phyloP scores from a whole-genome alignment of 2,113 vertebrate genomes.

The Coreoperca whiteheadi region DNA sequence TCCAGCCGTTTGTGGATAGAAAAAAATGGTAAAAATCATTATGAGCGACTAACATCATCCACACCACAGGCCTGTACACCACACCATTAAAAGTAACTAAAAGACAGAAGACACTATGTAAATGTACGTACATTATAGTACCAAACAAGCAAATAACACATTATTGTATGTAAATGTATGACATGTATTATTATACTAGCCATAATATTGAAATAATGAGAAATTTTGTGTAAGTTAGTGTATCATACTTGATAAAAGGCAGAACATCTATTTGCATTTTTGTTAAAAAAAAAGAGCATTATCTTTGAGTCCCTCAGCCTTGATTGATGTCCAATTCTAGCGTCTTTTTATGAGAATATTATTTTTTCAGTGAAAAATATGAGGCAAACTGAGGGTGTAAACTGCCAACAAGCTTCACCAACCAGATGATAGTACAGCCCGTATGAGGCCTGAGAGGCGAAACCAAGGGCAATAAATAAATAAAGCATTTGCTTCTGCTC shows the following conservation, averaged over 20 bases:
- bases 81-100: no score
- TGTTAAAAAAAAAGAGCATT: background rate
- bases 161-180: background rate
- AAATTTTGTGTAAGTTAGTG: background rate
- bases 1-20: no score
- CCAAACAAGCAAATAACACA: background rate
- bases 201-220: background rate
- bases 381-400: background rate
- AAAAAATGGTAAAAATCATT: no score
- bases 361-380: background rate
- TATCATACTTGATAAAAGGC: background rate
- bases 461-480: background rate
- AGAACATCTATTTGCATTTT: background rate
- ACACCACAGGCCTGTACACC: no score
- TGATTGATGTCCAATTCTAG: background rate
- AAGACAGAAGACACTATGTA: background rate
- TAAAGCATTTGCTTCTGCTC: background rate
- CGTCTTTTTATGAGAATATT: background rate
- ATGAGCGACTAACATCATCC: no score
- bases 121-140: background rate
- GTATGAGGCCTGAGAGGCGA: constrained; percentile 9
- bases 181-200: background rate
- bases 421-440: background rate
- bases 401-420: background rate
- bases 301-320: background rate